phyloP scores from a whole-genome alignment of 2,113 vertebrate genomes.

The Anseranas semipalmata region DNA sequence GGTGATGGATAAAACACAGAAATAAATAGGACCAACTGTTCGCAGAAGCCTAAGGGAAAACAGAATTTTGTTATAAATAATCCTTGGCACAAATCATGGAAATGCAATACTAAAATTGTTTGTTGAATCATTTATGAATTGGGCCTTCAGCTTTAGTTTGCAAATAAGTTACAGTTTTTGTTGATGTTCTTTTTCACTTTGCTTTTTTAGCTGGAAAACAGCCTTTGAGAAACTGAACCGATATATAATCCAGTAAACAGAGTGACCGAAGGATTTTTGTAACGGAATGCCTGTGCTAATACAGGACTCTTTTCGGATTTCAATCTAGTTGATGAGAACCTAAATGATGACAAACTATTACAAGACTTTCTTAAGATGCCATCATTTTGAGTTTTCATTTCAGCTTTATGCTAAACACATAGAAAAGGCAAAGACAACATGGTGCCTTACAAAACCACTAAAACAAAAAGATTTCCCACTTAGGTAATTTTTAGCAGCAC shows the following conservation, averaged over 20 bases:
- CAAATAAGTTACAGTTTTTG: constrained; percentile 38
- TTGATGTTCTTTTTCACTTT: constrained; percentile 22
- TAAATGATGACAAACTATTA: background rate
- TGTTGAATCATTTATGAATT: constrained; percentile 76
- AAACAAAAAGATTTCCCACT: background rate
- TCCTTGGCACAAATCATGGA: constrained; percentile 62
- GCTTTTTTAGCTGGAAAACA: constrained; percentile 42
- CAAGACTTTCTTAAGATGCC: background rate
- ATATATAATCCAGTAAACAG: background rate
- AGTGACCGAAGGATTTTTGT: background rate
- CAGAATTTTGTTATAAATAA: constrained; percentile 71
- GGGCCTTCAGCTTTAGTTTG: constrained; percentile 61
- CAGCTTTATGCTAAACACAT: background rate
- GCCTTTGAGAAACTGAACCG: constrained; percentile 33
- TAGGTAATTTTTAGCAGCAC: background rate
- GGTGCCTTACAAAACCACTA: background rate
- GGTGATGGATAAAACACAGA: constrained; percentile 71
- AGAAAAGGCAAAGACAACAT: background rate
- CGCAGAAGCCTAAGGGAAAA: constrained; percentile 63
- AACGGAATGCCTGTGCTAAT: background rate
- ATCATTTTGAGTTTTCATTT: background rate
- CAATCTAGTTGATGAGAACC: background rate
- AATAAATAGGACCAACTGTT: constrained; percentile 72
- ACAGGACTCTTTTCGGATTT: background rate
- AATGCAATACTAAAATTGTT: constrained; percentile 72